Base-by-base conservation (phyloP, 2,797 vertebrate species). In the Pagetopsis macropterus region DNA sequence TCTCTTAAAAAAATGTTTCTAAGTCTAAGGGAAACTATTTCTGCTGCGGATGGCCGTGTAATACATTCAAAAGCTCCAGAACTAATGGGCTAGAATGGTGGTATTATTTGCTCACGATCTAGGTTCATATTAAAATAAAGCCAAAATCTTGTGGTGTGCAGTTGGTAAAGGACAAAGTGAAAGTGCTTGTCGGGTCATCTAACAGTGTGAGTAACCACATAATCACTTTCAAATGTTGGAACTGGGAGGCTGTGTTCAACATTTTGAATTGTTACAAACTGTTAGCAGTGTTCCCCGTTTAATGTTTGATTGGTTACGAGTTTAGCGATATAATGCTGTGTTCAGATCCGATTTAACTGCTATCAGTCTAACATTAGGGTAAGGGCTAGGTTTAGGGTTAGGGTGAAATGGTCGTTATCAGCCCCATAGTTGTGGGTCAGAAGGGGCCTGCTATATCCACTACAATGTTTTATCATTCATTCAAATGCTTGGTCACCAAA, bases 161-260 rank as follows among this genome's bases (percentile, higher is more conserved):
- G 58, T 45, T 37, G n/a, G 48, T 21, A 49, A 57, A 66, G 3
- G 21, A 48, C 49, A 49, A 63, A 48, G 17, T 31, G 13, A 8
- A 27, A 13, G 23, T 41, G 15, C 48, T 54, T 63, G n/a, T 75
- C 45, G 65, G 41, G 57, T 45, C 45, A 9, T n/a, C n/a, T 45
- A 71, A 62, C 62, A 45, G 9, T 17, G 19, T 45, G 12, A 7
- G 40, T 57, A 56, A 46, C 31, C 10, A 46, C 54, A 8, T 12
- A 56, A 9, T 33, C 6, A 37, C 41, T 48, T 40, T 45, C 1
- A 16, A 45, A 33, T 2, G 12, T 19, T 7, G 1, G 1, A 37
- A 60, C 9, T 31, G 2, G 37, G 3, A 10, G 13, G 43, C 5
- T 11, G 27, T 17, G 37, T 41, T 3, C 11, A 5, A 15, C 17